A percentile compares a stretch with the other conserved stretches of the same genome.
Evolutionary conservation across 2,888 invertebrate species (phyloP).

Genomic region (Hydraecia micacea): DNA sequence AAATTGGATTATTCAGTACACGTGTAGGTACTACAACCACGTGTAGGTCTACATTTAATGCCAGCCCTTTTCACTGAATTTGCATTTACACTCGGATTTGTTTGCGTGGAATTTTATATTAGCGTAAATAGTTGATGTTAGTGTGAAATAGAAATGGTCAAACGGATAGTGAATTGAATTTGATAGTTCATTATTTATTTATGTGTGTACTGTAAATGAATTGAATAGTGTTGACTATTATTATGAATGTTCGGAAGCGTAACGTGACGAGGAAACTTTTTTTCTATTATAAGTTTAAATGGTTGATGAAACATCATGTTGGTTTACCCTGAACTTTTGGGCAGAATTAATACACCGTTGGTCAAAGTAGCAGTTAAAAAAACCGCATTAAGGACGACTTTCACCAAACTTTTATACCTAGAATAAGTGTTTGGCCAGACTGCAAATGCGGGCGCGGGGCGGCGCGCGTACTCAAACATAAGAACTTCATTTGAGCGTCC

Average conservation of each 20-base stretch:
- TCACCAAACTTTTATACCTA: neutral
- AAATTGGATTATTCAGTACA: constrained; percentile 63
- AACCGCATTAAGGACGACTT: neutral
- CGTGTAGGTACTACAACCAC: constrained; percentile 33
- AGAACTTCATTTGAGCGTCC: too few relatives aligned
- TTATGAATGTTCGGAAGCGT: neutral
- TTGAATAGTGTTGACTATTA: neutral
- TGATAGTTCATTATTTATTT: constrained; percentile 13
- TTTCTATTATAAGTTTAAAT: neutral
- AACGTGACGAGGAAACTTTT: neutral
- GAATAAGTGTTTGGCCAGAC: neutral
- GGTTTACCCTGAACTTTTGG: neutral
- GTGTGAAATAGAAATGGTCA: constrained; percentile 53
- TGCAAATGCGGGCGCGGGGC: too few relatives aligned
- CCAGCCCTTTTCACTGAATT: constrained; percentile 46
- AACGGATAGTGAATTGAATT: constrained; percentile 37
- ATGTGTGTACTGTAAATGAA: constrained; percentile 21
- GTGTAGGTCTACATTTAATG: constrained; percentile 47
- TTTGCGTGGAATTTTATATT: constrained; percentile 56
- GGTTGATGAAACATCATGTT: neutral
- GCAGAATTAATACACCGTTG: neutral
- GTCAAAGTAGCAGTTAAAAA: neutral
- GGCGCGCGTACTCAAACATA: too few relatives aligned
- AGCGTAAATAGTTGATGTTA: constrained; percentile 45
- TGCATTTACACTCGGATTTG: constrained; percentile 51